Evolutionary conservation across 2,888 invertebrate species (phyloP).

Genomic region (Lepidochrysops patricia): DNA sequence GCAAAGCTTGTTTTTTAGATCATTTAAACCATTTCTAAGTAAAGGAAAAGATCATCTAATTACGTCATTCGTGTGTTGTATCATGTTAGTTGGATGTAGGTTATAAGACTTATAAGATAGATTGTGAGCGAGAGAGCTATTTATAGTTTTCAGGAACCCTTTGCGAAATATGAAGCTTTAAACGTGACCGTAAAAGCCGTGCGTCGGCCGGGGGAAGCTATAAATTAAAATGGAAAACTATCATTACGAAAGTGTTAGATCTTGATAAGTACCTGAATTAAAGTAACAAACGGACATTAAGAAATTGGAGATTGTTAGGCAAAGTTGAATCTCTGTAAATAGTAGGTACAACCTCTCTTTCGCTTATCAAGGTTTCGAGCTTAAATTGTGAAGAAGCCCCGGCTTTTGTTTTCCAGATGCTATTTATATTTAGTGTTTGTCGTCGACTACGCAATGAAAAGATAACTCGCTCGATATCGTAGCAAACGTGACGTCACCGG

Average conservation of each 20-base stretch:
- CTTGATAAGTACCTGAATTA: not conserved
- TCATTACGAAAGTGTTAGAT: not conserved
- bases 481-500: constrained; percentile 13
- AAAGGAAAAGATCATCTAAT: not conserved
- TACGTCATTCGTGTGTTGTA: not conserved
- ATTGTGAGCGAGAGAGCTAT: not conserved
- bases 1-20: too few relatives aligned
- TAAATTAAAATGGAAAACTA: constrained; percentile 1
- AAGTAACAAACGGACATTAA: too few relatives aligned
- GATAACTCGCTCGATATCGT: constrained; percentile 7
- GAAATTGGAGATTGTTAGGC: too few relatives aligned
- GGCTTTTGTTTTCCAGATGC: not conserved
- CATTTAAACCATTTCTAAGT: too few relatives aligned
- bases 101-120: not conserved
- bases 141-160: not conserved
- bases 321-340: not conserved
- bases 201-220: not conserved
- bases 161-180: constrained; percentile 2
- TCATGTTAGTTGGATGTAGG: not conserved
- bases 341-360: not conserved
- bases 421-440: not conserved
- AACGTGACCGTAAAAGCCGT: not conserved
- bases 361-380: not conserved
- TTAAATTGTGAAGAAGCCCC: not conserved
- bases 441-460: not conserved